phyloP scores from a whole-genome alignment of 2,113 vertebrate species.

The Passer montanus region DNA sequence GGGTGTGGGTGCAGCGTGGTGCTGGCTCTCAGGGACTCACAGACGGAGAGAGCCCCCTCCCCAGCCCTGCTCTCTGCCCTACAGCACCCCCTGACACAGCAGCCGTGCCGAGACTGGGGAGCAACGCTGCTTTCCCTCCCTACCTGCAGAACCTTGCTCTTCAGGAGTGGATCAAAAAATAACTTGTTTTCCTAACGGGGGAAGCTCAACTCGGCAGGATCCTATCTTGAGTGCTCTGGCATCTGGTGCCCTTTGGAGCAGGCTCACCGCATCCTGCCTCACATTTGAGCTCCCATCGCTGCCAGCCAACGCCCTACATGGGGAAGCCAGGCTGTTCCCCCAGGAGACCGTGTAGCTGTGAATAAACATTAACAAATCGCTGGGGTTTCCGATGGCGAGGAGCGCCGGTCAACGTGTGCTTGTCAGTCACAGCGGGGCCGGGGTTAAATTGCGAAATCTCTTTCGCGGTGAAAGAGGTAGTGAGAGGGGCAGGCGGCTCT shows the following conservation, averaged over 20 bases:
- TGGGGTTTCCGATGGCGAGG: not conserved
- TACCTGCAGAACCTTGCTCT: not conserved
- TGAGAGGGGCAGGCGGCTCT: not conserved
- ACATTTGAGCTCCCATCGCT: not conserved
- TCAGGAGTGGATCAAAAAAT: conserved; percentile 64
- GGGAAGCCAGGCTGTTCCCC: not conserved
- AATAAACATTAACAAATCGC: conserved; percentile 25
- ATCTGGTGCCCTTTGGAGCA: not conserved
- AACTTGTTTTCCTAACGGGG: conserved; percentile 71
- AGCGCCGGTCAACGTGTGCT: conserved; percentile 38
- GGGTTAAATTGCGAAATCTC: not conserved
- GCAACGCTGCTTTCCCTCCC: not conserved
- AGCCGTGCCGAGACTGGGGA: not conserved
- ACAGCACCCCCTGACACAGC: not conserved
- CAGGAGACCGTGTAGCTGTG: not conserved
- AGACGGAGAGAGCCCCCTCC: not conserved
- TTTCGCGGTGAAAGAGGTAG: not conserved
- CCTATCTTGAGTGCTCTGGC: not conserved
- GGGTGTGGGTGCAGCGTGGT: rapidly evolving
- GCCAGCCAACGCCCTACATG: not conserved
- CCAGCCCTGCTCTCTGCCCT: not conserved
- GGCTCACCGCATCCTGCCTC: not conserved
- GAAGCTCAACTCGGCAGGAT: not conserved
- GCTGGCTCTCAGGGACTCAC: not conserved
- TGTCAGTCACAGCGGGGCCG: conserved; percentile 54